Evolutionary conservation across 2,113 vertebrate genomes (phyloP).

Genomic region (Coracopsis vasa): DNA sequence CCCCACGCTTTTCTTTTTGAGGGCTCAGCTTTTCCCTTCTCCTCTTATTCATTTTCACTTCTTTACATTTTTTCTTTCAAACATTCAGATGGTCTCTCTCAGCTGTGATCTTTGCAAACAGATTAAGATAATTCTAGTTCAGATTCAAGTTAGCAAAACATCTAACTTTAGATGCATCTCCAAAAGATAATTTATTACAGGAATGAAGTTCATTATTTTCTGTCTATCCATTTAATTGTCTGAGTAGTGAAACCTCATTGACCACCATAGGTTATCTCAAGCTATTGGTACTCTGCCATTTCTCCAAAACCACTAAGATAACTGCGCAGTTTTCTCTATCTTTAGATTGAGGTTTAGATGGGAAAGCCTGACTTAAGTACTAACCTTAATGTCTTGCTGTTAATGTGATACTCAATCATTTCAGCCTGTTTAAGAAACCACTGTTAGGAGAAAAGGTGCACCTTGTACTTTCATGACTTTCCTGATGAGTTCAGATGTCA

Average conservation of each 20-base stretch:
- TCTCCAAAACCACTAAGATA: background rate
- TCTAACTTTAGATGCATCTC: background rate
- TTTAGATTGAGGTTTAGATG: background rate
- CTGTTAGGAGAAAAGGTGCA: background rate
- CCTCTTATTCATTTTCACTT: background rate
- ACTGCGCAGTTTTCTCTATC: background rate
- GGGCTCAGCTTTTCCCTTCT: background rate
- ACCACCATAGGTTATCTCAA: background rate
- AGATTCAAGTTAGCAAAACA: background rate
- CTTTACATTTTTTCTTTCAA: background rate
- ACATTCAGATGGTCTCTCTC: background rate
- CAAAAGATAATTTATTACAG: background rate
- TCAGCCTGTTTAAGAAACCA: background rate
- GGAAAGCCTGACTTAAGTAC: background rate
- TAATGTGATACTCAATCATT: background rate
- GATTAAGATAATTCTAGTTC: background rate
- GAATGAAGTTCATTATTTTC: background rate
- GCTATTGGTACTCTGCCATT: background rate
- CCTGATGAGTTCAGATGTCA: background rate
- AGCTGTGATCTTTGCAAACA: background rate
- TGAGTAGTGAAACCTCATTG: background rate
- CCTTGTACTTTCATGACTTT: background rate
- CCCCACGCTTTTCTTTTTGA: background rate
- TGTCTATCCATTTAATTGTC: background rate
- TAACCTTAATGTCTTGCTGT: background rate